Evolutionary conservation across 2,797 vertebrate species (phyloP).

Genomic region (Chaunax sp.): DNA sequence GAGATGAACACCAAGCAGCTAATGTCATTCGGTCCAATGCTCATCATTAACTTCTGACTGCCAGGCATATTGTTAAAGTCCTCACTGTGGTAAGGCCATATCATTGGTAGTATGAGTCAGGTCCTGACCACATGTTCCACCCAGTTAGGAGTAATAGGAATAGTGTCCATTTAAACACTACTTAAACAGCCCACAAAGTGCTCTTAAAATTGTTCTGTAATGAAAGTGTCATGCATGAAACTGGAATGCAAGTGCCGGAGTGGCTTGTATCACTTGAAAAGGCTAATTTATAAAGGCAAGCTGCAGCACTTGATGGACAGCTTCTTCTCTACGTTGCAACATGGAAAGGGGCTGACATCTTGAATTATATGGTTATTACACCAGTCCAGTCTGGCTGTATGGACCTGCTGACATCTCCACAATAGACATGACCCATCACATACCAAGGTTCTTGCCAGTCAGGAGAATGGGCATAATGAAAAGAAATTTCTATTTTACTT

Average conservation of each 20-base stretch:
- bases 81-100: slow-evolving; percentile 56
- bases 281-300: slow-evolving; percentile 54
- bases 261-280: slow-evolving; percentile 57
- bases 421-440: slow-evolving; percentile 72
- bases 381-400: slow-evolving; percentile 48
- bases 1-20: slow-evolving; percentile 85
- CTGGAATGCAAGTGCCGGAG: slow-evolving; percentile 60
- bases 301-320: slow-evolving; percentile 60
- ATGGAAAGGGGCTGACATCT: slow-evolving; percentile 76
- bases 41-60: slow-evolving; percentile 77
- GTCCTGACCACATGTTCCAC: slow-evolving; percentile 70
- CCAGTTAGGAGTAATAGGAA: slow-evolving; percentile 66
- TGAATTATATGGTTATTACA: slow-evolving; percentile 74
- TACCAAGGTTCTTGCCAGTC: slow-evolving; percentile 45
- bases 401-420: slow-evolving; percentile 68
- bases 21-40: slow-evolving; percentile 86
- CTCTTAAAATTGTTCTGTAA: slow-evolving; percentile 72
- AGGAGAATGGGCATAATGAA: slow-evolving; percentile 46
- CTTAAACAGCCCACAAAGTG: slow-evolving; percentile 71
- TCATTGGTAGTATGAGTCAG: slow-evolving; percentile 57
- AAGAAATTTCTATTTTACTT: slow-evolving; percentile 53
- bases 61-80: slow-evolving; percentile 64
- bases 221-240: slow-evolving; percentile 70
- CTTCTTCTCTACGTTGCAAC: slow-evolving; percentile 65
- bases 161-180: slow-evolving; percentile 68